Conservation (phyloP, 2,113 vertebrate genomes). For the Psilopsiagon aymara region DNA sequence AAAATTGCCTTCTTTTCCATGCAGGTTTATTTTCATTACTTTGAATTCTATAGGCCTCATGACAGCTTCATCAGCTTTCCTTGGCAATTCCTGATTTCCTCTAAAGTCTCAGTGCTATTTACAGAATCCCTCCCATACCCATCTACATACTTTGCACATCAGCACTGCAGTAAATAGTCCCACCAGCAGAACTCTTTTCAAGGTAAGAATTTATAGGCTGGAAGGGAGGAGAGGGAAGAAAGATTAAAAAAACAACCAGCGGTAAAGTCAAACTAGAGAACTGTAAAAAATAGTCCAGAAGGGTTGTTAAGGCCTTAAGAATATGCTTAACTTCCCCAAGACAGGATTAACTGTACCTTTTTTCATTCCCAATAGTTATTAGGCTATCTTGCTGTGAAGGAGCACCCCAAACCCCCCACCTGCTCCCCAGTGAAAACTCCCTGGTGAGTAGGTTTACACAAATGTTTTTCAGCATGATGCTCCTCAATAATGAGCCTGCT, state of each 20-base stretch:
- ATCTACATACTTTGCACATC: not conserved
- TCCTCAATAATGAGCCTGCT: not conserved
- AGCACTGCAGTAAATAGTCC: not conserved
- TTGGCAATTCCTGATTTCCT: not conserved
- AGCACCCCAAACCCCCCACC: not conserved
- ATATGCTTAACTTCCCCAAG: not conserved
- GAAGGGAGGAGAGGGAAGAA: accelerated
- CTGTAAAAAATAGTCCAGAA: not conserved
- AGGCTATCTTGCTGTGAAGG: not conserved
- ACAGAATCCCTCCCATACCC: accelerated
- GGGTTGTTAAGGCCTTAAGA: not conserved
- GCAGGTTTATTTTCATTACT: no score
- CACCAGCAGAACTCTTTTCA: not conserved
- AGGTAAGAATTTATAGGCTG: not conserved
- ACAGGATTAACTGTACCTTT: not conserved
- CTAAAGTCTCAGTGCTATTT: not conserved
- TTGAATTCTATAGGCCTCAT: no score
- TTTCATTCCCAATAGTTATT: accelerated
- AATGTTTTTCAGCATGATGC: not conserved
- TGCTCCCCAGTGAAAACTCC: not conserved
- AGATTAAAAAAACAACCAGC: not conserved
- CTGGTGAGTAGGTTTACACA: not conserved
- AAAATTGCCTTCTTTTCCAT: no score
- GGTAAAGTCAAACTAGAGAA: not conserved
- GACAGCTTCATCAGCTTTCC: no score